A percentile compares a stretch with the other conserved stretches of the same genome.
Conservation (phyloP, 2,888 invertebrate species). For the Rugalucina vietnamica region DNA sequence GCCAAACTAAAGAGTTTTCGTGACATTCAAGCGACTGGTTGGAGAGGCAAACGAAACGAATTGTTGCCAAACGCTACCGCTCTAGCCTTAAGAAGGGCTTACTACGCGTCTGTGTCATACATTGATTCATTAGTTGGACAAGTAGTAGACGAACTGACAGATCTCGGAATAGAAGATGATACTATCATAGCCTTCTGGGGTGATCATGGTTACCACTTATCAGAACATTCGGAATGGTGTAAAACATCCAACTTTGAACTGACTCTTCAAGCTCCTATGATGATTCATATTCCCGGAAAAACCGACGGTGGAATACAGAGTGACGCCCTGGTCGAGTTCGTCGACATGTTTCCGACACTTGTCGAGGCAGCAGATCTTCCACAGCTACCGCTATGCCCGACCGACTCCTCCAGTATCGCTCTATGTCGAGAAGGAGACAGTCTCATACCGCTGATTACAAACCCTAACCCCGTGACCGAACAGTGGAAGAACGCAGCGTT, state of each 20-base stretch:
- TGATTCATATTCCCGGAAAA: conserved; percentile 64
- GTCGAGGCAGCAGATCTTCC: conserved; percentile 64
- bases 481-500: conserved; percentile 26
- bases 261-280: conserved; percentile 71
- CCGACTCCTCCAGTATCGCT: conserved; percentile 35
- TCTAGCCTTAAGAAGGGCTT: conserved; percentile 59
- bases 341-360: conserved; percentile 71
- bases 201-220: neutral
- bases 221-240: neutral
- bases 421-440: conserved; percentile 68
- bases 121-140: conserved; percentile 62
- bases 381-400: conserved; percentile 51
- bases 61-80: conserved; percentile 65
- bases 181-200: conserved; percentile 55
- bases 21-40: conserved; percentile 61
- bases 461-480: conserved; percentile 1
- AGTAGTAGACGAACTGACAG: conserved; percentile 55
- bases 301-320: conserved; percentile 56
- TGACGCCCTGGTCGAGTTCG: conserved; percentile 62
- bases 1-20: conserved; percentile 59
- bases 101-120: conserved; percentile 64
- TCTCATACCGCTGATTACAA: conserved; percentile 59
- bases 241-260: conserved; percentile 70
- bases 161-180: conserved; percentile 57
- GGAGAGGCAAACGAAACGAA: conserved; percentile 63